Evolutionary conservation across 2,113 vertebrate genomes (phyloP).

Genomic region (Hystrix cristata): DNA sequence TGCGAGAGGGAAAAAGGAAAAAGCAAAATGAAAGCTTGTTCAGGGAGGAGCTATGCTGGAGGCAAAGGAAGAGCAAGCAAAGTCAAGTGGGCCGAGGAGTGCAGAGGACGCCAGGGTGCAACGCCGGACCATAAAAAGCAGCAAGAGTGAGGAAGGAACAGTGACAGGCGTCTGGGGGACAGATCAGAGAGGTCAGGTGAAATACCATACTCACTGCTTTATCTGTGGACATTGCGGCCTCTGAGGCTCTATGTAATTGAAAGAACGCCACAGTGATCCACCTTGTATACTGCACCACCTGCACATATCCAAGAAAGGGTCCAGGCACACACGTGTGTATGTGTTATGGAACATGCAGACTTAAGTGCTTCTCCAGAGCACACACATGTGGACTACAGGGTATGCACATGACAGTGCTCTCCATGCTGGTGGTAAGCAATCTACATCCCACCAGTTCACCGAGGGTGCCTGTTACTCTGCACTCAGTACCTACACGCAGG

Average conservation of each 20-base stretch:
- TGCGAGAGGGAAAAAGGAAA: background rate
- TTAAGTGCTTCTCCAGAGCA: background rate
- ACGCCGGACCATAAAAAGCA: background rate
- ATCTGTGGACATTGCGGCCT: background rate
- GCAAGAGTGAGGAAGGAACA: background rate
- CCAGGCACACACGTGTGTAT: background rate
- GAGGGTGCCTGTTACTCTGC: background rate
- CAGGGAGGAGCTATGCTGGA: background rate
- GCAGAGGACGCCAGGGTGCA: background rate
- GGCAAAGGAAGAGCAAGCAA: background rate
- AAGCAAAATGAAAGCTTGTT: background rate
- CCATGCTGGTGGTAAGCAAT: background rate
- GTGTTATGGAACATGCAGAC: background rate
- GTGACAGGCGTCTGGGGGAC: background rate
- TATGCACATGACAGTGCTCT: background rate
- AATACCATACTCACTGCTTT: background rate
- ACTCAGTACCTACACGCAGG: too few species aligned
- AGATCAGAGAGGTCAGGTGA: background rate
- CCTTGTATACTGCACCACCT: too few species aligned
- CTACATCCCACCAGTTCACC: background rate
- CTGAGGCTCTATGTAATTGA: background rate
- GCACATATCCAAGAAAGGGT: background rate
- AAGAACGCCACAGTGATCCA: background rate
- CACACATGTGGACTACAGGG: rapidly evolving
- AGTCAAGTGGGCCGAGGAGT: background rate